Evolutionary conservation across 2,888 invertebrate genomes (phyloP).

Genomic region (Achlya flavicornis): DNA sequence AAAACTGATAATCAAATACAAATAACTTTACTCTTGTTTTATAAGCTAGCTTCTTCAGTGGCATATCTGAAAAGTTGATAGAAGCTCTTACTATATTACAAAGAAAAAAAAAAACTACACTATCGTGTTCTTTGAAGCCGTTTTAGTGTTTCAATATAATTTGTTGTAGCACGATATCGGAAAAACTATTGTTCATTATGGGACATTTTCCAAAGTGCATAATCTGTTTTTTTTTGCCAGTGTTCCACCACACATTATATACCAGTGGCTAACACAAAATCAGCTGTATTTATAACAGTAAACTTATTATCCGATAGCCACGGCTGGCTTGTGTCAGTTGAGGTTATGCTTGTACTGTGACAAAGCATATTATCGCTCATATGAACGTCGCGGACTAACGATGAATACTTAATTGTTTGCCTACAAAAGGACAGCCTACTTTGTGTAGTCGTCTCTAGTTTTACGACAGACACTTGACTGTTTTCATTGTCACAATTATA

Average conservation of each 20-base stretch:
- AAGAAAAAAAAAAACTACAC: too few species aligned
- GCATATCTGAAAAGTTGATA: too few species aligned
- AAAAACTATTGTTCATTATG: too few species aligned
- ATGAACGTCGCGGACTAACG: conserved; percentile 53
- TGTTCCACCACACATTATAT: neutral
- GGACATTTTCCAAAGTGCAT: too few species aligned
- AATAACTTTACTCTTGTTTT: too few species aligned
- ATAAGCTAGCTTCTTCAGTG: too few species aligned
- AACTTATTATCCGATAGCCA: conserved; percentile 28
- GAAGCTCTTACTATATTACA: too few species aligned
- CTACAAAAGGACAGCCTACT: conserved; percentile 71
- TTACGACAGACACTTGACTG: conserved; percentile 76
- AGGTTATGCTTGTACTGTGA: conserved; percentile 37
- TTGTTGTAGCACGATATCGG: too few species aligned
- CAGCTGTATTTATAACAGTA: neutral
- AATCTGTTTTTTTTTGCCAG: neutral
- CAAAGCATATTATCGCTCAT: conserved; percentile 50
- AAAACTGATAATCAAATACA: too few species aligned
- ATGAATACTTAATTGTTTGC: conserved; percentile 73
- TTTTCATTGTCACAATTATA: conserved; percentile 73
- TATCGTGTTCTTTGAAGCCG: too few species aligned
- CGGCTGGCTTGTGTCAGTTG: conserved; percentile 21
- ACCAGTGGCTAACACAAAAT: neutral
- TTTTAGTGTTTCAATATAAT: too few species aligned
- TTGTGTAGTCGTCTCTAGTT: conserved; percentile 69